These are phyloP conservation scores for Phrixothrix hirtus DNA, from an alignment of 2,888 invertebrate species.

Conservation along the genomic window DNA sequence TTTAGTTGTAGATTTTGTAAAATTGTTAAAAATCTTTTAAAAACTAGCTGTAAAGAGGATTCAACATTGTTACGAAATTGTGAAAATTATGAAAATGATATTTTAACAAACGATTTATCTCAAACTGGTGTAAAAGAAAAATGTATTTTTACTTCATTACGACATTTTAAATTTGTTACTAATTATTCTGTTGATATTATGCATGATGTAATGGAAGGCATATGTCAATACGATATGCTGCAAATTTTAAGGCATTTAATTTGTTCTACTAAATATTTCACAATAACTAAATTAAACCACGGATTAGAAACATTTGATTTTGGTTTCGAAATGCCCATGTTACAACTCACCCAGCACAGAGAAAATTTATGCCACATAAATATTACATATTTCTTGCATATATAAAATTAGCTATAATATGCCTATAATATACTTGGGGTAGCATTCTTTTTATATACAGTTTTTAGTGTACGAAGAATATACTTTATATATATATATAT, in stretches of 20 bases:
- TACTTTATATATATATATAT: too few species aligned
- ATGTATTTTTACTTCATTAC: conserved; percentile 1
- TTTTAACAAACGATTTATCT: neutral
- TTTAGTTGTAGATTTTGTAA: conserved; percentile 9
- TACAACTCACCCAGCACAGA: too few species aligned
- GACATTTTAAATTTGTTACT: neutral
- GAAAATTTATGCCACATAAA: too few species aligned
- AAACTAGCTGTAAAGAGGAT: neutral
- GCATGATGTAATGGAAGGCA: conserved; percentile 3
- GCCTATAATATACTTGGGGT: too few species aligned
- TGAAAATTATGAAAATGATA: neutral
- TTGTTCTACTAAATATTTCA: neutral
- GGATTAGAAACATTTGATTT: neutral
- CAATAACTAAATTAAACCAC: neutral
- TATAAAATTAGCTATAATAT: too few species aligned
- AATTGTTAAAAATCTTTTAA: neutral
- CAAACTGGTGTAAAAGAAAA: neutral
- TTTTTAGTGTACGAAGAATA: too few species aligned
- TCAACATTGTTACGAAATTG: neutral
- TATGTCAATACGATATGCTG: neutral
- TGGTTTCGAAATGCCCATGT: neutral
- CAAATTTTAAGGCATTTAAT: neutral
- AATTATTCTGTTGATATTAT: conserved; percentile 1
- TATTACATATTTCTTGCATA: too few species aligned
- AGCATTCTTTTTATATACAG: too few species aligned